Evolutionary conservation across 2,797 vertebrate species (phyloP).

Genomic region (Malacoctenus gilli): DNA sequence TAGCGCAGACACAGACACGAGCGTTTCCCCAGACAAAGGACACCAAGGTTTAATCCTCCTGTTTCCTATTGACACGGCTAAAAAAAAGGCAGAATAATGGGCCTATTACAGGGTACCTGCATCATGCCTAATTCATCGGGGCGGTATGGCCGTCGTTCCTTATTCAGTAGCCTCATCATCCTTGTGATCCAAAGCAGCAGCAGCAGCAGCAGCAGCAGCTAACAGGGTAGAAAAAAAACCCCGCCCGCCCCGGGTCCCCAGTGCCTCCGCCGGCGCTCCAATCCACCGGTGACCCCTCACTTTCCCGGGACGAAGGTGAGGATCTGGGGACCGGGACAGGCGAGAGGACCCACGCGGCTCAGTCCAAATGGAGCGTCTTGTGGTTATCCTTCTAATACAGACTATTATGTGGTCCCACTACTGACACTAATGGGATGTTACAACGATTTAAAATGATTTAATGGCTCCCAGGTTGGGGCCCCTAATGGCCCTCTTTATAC

Average conservation of each 20-base stretch:
- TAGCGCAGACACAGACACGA: conserved; percentile 12
- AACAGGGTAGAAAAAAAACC: conserved; percentile 48
- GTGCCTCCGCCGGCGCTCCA: conserved; percentile 45
- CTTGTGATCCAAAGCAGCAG: conserved; percentile 63
- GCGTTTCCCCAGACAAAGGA: conserved; percentile 45
- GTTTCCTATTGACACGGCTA: conserved; percentile 68
- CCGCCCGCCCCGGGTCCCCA: conserved; percentile 37
- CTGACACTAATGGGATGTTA: conserved; percentile 99
- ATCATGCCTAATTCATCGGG: conserved; percentile 80
- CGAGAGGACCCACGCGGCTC: conserved; percentile 88
- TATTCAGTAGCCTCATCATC: conserved; percentile 70
- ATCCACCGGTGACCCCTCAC: conserved; percentile 64
- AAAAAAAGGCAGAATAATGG: conserved; percentile 73
- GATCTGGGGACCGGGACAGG: conserved; percentile 52
- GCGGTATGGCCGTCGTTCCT: conserved; percentile 52
- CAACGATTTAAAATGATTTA: conserved; percentile 99
- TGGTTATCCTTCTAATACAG: conserved; percentile 98
- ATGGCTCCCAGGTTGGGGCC: conserved; percentile 99
- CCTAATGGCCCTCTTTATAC: conserved; percentile 99
- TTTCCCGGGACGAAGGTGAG: conserved; percentile 65
- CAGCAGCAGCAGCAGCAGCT: conserved; percentile 44
- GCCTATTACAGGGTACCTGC: conserved; percentile 72
- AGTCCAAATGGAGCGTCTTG: conserved; percentile 94
- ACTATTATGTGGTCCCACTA: conserved; percentile 97
- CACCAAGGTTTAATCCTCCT: conserved; percentile 46